Evolutionary conservation across 2,888 invertebrate species (phyloP).

Genomic region (Leptopilina myrica): DNA sequence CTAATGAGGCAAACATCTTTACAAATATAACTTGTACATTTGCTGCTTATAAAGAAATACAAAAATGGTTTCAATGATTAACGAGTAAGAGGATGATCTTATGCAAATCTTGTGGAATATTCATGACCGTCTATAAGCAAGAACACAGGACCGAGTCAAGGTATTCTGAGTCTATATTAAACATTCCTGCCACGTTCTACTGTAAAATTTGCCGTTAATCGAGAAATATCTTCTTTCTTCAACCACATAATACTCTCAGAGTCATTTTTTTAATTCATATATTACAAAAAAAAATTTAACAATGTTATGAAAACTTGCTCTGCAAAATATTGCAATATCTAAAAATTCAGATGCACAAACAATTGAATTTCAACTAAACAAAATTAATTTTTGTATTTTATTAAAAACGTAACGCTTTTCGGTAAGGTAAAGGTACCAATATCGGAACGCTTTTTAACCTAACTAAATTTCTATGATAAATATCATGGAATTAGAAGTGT

Average conservation of each 20-base stretch:
- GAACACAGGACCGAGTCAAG: slow-evolving; percentile 28
- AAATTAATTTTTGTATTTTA: no score
- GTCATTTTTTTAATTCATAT: no score
- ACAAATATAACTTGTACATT: not conserved
- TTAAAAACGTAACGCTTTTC: no score
- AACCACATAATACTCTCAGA: not conserved
- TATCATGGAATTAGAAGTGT: no score
- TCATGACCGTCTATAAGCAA: slow-evolving; percentile 10
- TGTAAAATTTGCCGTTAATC: slow-evolving; percentile 1
- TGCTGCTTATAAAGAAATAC: not conserved
- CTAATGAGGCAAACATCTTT: not conserved
- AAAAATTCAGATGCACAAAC: no score
- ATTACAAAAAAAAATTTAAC: no score
- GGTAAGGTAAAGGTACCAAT: no score
- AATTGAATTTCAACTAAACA: no score
- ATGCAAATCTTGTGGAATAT: slow-evolving; percentile 15
- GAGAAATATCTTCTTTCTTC: slow-evolving; percentile 4
- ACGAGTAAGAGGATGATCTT: slow-evolving; percentile 21
- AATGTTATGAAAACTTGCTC: no score
- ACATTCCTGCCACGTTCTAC: not conserved
- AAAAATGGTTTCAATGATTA: slow-evolving; percentile 18
- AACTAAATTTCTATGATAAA: no score
- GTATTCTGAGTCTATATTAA: not conserved
- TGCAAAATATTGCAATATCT: no score
- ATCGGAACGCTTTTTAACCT: no score